Base-by-base conservation (phyloP, 2,888 invertebrate genomes). In the Atrina japonica region DNA sequence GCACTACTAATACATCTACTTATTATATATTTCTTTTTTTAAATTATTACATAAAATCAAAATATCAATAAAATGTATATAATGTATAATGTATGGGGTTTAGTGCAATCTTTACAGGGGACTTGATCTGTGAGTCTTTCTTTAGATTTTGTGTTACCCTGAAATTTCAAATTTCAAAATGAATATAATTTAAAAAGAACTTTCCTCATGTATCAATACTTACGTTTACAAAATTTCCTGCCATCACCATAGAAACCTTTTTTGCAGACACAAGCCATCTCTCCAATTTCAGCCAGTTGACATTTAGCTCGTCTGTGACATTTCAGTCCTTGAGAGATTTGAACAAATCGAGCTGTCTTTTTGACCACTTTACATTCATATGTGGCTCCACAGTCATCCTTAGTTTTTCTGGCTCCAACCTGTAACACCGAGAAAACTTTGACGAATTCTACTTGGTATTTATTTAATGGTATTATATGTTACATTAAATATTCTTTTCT, bases 231-330 rank as follows among this genome's bases (percentile, higher is more conserved):
- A 3, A 14, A 40, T 7, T 41, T 61, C 18, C 27, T 23, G 3
- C 71, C 71, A 41, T 72, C 67, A 29, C 71, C 71, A 21, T 52
- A 63, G 41, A 35, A 72, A 0, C 66, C 66, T 16, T 35, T 30
- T 50, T 63, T 58, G 27, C 71, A 72, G 9, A 52, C 64, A 47
- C 71, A 72, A 3, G 25, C 27, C 23, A 41, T 60, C 16, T 50
- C 23, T 1, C 71, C 71, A 40, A 45, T 35, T n/a, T 49, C 47
- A 21, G 30, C 40, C 14, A 64, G 35, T 18, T 21, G 35, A 58
- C 71, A 72, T 18, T 47, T 5, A 2, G 45, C 67, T n/a, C 49
- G 55, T 7, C n/a, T 49, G 30, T 72, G 56, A 64, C 71, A 72
- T 21, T 23, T 21, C 11, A 9, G 21, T 2, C 55, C 27, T 18